Conservation (phyloP, 2,113 vertebrate genomes). For the Myodes glareolus region DNA sequence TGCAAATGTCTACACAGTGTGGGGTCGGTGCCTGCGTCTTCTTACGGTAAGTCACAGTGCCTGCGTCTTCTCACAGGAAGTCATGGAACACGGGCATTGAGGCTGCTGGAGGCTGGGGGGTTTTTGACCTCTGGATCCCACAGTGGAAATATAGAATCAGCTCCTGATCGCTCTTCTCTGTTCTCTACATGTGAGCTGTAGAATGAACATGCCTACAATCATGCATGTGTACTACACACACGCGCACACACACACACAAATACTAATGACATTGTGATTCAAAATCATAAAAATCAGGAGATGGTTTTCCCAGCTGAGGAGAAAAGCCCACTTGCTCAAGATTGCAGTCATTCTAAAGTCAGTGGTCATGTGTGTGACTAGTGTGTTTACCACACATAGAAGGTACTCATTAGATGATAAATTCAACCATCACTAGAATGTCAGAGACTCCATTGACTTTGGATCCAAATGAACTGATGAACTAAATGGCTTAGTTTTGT, state of each 20-base stretch:
- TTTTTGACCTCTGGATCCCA: background rate
- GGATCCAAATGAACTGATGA: background rate
- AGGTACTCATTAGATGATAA: constrained; percentile 9
- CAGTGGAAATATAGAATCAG: background rate
- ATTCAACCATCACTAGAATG: constrained; percentile 3
- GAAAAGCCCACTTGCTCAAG: constrained; percentile 6
- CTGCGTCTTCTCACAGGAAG: no score
- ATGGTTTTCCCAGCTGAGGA: background rate
- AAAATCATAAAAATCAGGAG: background rate
- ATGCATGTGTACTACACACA: background rate
- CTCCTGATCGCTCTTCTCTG: background rate
- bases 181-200: background rate
- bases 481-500: background rate
- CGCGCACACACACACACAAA: background rate
- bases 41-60: background rate
- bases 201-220: background rate
- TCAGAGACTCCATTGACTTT: background rate
- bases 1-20: background rate
- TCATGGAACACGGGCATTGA: background rate
- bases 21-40: background rate
- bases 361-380: background rate
- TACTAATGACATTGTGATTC: background rate
- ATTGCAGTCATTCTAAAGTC: background rate
- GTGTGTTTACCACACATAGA: background rate
- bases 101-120: background rate